Conservation (phyloP, 2,797 vertebrate genomes). For the Dicrostonyx torquatus region DNA sequence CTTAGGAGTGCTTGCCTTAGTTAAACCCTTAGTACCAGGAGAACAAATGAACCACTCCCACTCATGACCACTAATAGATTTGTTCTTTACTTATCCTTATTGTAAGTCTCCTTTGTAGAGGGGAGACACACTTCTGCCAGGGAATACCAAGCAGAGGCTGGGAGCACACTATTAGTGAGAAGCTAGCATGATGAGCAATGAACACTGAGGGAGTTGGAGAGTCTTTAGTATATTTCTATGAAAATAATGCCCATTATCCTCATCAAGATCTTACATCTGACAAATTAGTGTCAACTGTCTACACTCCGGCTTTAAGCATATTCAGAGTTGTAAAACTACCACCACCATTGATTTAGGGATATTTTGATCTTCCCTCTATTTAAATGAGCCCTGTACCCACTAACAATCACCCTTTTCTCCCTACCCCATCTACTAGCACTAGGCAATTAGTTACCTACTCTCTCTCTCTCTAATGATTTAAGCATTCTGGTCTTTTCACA, state of each 20-base stretch:
- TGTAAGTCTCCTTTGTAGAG: background rate
- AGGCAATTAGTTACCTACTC: background rate
- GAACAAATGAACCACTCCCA: background rate
- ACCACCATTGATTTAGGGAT: background rate
- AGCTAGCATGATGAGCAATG: background rate
- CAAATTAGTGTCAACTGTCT: background rate
- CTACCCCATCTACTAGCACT: background rate
- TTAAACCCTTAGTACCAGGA: background rate
- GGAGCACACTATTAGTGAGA: background rate
- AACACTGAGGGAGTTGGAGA: background rate
- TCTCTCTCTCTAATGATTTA: background rate
- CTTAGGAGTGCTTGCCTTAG: background rate
- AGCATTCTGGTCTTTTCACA: background rate
- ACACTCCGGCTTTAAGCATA: background rate
- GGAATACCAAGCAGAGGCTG: background rate
- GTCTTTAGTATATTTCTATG: background rate
- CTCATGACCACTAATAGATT: background rate
- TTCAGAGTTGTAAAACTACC: background rate
- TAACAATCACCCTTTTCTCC: background rate
- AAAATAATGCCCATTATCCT: background rate
- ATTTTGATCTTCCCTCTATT: background rate
- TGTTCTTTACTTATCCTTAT: background rate
- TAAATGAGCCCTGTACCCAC: background rate
- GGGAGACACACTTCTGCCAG: background rate
- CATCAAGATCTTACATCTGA: background rate